Evolutionary conservation across 2,888 invertebrate genomes (phyloP), one percentile per base, ranked within the genome.

Genomic region (Ophioninae sp.): DNA sequence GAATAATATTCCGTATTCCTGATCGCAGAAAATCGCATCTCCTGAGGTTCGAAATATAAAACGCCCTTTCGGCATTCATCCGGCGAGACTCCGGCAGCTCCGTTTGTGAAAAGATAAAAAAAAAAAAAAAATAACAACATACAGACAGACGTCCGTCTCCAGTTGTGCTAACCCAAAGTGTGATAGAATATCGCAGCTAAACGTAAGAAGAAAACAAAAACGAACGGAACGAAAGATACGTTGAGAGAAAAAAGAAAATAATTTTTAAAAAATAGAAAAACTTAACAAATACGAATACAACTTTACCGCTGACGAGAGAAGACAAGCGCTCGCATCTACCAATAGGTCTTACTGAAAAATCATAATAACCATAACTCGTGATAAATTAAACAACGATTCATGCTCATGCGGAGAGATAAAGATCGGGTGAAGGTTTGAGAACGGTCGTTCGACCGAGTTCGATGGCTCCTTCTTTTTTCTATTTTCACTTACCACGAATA

Each of bases 41-140:
- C 92, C 92, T 92, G 92, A 92, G 92, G 92, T 90, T 87, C 82
- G 73, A 78, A 65, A 30, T 50, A 78, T 69, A 77, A 44, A 76
- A 57, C 73, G 62, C 68, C 62, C 44, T 68, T 77, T 67, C 59
- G 74, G 84, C 77, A 72, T 68, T 56, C 79, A 72, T 76, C 83
- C 83, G 83, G 73, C 62, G 79, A 84, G 83, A 81, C 20, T 84
- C 30, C 30, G 77, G 79, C 72, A 82, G 78, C 79, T 83, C 80
- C 30, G 30, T 1, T 2, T 2, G 79, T 80, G 76, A 59, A 76
- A 56, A 61, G 68, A 70, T 21, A 67, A n/a, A 74, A 75, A 20
- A 75, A 50, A 56, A 65, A 72, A 76, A 56, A 62, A 62, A 70
- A 37, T 41, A n/a, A 74, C 65, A 17, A 75, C 37, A 57, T 56